Base-by-base conservation (phyloP, 2,113 vertebrate genomes). In the Todiramphus chloris region DNA sequence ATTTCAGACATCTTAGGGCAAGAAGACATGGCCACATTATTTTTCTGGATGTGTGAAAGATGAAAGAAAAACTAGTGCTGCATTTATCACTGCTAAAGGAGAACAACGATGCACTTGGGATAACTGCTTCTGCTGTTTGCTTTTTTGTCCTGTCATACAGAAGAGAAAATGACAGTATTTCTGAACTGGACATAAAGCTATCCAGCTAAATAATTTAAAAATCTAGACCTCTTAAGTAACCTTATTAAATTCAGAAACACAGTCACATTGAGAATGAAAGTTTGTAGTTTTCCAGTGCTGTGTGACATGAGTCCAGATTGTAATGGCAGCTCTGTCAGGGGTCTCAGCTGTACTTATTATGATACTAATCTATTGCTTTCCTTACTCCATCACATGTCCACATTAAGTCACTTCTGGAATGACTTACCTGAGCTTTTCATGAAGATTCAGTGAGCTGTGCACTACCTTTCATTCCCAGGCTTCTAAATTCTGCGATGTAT, bases 371-470 rank as follows among this genome's bases (percentile, higher is more conserved):
- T 85, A 0, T 59, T 1, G 0, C 51, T 88, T 89, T 72, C 87
- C 63, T 48, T 39, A 51, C 9, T 73, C 28, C 10, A 6, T 56
- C 6, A 3, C 0, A 0, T 69, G 43, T 66, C 33, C 39, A 33
- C 17, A 5, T 70, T 35, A 48, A 74, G 16, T 58, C 60, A 51
- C 18, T 83, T 59, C 11, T 28, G n/a, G 55, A 91, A 64, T 46
- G 4, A 50, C 50, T 70, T 44, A 13, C 56, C 31, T 2, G 2
- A 81, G 30, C 12, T 27, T 77, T 86, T 62, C 8, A 21, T 10
- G 16, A 27, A 73, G 23, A 60, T 86, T 9, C 50, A 67, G 41
- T 59, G 66, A 87, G 56, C n/a, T 70, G 23, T 72, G 35, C 33
- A 16, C 67, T 83, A 9, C 0, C 0, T 87, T 94, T 82, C 23